phyloP scores from a whole-genome alignment of 2,797 vertebrate genomes.

The Vespertilio murinus region DNA sequence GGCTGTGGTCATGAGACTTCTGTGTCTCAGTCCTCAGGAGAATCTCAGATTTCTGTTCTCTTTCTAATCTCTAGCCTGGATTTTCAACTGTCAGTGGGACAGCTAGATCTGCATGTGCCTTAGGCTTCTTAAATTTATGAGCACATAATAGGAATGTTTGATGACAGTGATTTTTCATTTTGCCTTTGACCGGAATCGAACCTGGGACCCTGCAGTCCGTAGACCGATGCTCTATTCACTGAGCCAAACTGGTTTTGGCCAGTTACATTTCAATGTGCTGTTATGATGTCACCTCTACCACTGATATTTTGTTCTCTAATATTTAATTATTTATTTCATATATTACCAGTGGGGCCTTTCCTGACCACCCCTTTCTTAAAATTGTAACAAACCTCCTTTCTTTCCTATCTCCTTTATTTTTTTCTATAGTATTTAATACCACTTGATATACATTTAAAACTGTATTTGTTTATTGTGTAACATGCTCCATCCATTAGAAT shows the following conservation, averaged over 20 bases:
- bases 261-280: slow-evolving; percentile 1
- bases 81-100: not conserved
- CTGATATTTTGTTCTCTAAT: slow-evolving; percentile 21
- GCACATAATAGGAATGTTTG: not conserved
- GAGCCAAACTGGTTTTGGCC: not conserved
- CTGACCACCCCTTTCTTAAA: not conserved
- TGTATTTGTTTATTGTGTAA: not conserved
- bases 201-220: too few species aligned
- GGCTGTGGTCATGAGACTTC: not conserved
- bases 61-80: not conserved
- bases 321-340: not conserved
- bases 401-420: not conserved
- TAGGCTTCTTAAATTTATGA: slow-evolving; percentile 39
- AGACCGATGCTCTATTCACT: too few species aligned
- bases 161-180: slow-evolving; percentile 10
- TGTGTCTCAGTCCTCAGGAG: not conserved
- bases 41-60: not conserved
- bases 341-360: not conserved
- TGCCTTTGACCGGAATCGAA: too few species aligned
- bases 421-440: not conserved
- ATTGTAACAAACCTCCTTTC: not conserved
- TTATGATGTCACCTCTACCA: too few species aligned
- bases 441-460: not conserved
- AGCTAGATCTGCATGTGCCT: not conserved
- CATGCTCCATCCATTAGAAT: too few species aligned